Conservation (phyloP, 2,888 invertebrate genomes). For the Argyresthia albistria region DNA sequence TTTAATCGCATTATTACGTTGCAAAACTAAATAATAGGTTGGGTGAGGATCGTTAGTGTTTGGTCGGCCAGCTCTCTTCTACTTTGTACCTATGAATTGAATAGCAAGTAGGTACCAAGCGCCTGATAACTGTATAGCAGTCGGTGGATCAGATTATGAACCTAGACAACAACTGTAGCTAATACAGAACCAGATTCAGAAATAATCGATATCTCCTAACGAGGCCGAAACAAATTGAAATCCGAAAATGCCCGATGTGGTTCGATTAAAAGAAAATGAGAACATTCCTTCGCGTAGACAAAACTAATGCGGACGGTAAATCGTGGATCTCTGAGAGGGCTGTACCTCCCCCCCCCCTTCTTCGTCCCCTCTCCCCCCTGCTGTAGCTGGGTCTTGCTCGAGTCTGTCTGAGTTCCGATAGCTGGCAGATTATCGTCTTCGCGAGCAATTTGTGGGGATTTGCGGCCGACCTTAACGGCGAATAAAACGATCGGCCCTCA, state of each 20-base stretch:
- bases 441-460: conserved; percentile 58
- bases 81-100: too few relatives aligned
- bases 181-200: too few relatives aligned
- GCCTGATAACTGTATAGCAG: too few relatives aligned
- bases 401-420: conserved; percentile 20
- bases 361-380: too few relatives aligned
- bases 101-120: too few relatives aligned
- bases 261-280: conserved; percentile 46
- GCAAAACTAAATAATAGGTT: conserved; percentile 1
- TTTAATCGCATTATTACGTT: background rate
- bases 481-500: conserved; percentile 37
- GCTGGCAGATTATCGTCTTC: conserved; percentile 55
- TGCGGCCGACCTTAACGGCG: conserved; percentile 39
- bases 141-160: too few relatives aligned
- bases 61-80: background rate
- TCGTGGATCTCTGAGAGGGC: conserved; percentile 15
- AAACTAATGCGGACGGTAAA: conserved; percentile 34
- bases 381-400: conserved; percentile 16
- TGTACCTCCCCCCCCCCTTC: conserved; percentile 12
- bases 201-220: conserved; percentile 10
- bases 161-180: too few relatives aligned
- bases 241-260: conserved; percentile 33
- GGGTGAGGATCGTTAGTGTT: background rate
- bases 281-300: conserved; percentile 40
- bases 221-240: conserved; percentile 36